Base-by-base conservation (phyloP, 2,797 vertebrate species). In the Gobio occitaniae region DNA sequence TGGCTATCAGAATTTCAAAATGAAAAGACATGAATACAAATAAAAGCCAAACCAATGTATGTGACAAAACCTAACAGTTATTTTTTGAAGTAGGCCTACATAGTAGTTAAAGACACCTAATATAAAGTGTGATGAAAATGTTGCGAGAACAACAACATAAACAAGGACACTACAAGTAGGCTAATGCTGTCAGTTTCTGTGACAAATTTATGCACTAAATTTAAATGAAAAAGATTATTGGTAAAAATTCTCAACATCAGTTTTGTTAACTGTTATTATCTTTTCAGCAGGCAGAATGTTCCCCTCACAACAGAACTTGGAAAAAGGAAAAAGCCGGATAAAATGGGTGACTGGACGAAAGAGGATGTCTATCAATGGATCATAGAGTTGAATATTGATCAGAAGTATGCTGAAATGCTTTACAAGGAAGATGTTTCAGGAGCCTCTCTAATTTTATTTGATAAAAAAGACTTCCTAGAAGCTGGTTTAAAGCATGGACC, bases 301-400 rank as follows among this genome's bases (percentile, higher is more conserved):
- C 15, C 5, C 1, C 25, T 9, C 6, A 21, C 21, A 69, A 38
- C 17, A 32, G 25, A 21, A 19, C 4, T 1, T 10, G 32, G 41
- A 8, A n/a, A n/a, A n/a, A n/a, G 6, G 12, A 16, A 21, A 80
- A 17, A 41, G 7, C 65, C 17, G 36, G 36, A 50, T 4, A 15
- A 68, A 16, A 90, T 93, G 36, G 83, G 91, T n/a, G 86, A 89
- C 79, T 93, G 92, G 92, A 90, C 84, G 0, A 90, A 75, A 86
- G 88, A 91, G 12, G 50, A 90, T 7, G 91, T 93, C 2, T 78
- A 41, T 85, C 25, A 86, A 6, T 93, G 92, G 91, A 74, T 93
- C 17, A 80, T 65, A 1, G 19, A 21, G 7, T 61, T 91, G 7
- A 84, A 72, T 11, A 61, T 92, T 7, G n/a, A 80, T 72, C 19